Conservation (phyloP, 1,140 invertebrate species). For the Steinernema khuongi region DNA sequence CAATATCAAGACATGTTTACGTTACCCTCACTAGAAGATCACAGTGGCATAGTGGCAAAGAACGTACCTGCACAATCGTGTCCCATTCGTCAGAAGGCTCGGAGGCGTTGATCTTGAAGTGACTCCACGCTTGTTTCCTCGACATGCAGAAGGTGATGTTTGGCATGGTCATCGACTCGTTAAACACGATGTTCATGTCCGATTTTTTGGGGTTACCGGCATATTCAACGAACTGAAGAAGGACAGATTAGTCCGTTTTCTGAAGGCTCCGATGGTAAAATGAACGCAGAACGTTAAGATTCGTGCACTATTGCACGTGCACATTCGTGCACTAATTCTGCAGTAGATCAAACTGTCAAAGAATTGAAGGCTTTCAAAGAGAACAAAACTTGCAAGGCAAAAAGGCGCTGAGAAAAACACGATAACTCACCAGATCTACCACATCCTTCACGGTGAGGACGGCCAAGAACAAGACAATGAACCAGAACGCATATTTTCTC, state of each 20-base stretch:
- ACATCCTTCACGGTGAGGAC: conserved; percentile 55
- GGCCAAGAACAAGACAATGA: conserved; percentile 55
- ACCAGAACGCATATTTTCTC: conserved; percentile 50
- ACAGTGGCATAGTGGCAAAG: background rate
- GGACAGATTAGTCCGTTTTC: too few relatives aligned
- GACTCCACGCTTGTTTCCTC: conserved; percentile 29
- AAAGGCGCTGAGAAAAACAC: too few relatives aligned
- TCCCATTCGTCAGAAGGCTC: conserved; percentile 37
- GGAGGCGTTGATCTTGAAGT: conserved; percentile 37
- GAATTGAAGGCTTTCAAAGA: too few relatives aligned
- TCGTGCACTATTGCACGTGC: background rate
- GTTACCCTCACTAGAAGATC: background rate
- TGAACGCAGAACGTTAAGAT: too few relatives aligned
- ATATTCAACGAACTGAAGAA: conserved; percentile 37
- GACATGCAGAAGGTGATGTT: conserved; percentile 44
- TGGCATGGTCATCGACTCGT: conserved; percentile 42
- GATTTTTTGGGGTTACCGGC: conserved; percentile 27
- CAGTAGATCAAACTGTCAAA: background rate
- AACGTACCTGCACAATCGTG: conserved; percentile 28
- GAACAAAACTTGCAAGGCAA: too few relatives aligned
- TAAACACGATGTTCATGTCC: conserved; percentile 40
- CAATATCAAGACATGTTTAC: too few relatives aligned
- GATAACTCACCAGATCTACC: conserved; percentile 44
- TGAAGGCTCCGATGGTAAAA: too few relatives aligned
- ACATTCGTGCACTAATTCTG: background rate